These are phyloP conservation scores for Drosophila nr. fundita DNA, from an alignment of 2,888 invertebrate genomes.

Conservation along the genomic window DNA sequence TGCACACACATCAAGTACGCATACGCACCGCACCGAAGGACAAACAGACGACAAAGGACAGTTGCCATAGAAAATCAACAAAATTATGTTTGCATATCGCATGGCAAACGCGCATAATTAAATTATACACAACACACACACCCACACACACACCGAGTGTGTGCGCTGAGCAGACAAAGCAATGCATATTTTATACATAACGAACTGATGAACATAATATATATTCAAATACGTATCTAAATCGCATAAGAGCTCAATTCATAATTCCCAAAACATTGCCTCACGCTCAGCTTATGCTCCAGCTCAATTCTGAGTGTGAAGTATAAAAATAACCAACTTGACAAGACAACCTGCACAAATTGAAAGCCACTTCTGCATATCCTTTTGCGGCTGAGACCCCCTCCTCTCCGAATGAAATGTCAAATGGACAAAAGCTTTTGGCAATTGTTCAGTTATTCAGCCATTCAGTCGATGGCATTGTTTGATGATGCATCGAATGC, in stretches of 20 bases:
- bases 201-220: neutral
- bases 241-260: neutral
- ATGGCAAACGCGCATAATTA: conserved; percentile 48
- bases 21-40: neutral
- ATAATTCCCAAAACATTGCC: neutral
- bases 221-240: neutral
- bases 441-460: conserved; percentile 21
- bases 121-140: conserved; percentile 42
- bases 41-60: neutral
- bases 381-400: neutral
- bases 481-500: conserved; percentile 51
- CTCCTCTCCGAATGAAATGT: neutral
- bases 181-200: neutral
- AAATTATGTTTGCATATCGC: conserved; percentile 58
- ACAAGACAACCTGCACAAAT: neutral
- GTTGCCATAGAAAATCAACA: conserved; percentile 49
- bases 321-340: neutral
- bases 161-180: neutral
- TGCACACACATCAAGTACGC: neutral
- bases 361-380: neutral
- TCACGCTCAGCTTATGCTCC: neutral
- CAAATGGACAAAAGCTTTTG: conserved; percentile 3
- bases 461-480: conserved; percentile 22
- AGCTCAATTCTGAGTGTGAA: neutral
- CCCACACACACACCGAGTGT: conserved; percentile 9